Evolutionary conservation across 1,140 invertebrate genomes (phyloP).

Genomic region (Cataglyphis hispanica): DNA sequence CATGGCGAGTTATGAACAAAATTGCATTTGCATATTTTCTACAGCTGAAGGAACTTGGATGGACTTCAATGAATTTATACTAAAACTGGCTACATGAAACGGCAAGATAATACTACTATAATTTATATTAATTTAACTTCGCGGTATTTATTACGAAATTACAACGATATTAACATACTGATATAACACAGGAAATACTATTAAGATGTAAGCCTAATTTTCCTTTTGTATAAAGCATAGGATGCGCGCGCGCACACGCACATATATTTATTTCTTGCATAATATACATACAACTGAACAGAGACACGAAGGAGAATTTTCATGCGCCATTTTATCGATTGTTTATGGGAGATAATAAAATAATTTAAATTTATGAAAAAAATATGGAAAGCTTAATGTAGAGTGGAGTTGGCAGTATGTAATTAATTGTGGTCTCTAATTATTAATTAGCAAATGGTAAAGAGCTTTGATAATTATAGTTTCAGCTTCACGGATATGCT

Average conservation of each 20-base stretch:
- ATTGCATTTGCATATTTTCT: slow-evolving; percentile 3
- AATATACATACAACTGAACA: neutral
- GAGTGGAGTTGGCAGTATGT: neutral
- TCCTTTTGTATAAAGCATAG: too few relatives aligned
- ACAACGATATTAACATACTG: neutral
- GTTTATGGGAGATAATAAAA: neutral
- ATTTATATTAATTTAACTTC: slow-evolving; percentile 11
- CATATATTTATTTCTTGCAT: neutral
- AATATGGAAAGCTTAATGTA: neutral
- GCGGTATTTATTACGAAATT: neutral
- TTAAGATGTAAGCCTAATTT: neutral
- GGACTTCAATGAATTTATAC: slow-evolving; percentile 25
- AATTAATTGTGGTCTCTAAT: neutral
- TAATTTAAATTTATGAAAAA: neutral
- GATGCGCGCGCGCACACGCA: too few relatives aligned
- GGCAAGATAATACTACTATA: neutral
- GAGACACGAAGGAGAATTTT: neutral
- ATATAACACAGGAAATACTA: neutral
- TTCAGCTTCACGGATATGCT: neutral
- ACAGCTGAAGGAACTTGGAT: neutral
- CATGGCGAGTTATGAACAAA: neutral
- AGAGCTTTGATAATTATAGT: neutral
- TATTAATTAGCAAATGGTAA: slow-evolving; percentile 6
- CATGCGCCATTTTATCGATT: neutral
- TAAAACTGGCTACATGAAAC: neutral